These are phyloP conservation scores for Cliona cf. orientalis DNA, from an alignment of 37 sponge, comb jelly and placozoan genomes.

Conservation along the genomic window DNA sequence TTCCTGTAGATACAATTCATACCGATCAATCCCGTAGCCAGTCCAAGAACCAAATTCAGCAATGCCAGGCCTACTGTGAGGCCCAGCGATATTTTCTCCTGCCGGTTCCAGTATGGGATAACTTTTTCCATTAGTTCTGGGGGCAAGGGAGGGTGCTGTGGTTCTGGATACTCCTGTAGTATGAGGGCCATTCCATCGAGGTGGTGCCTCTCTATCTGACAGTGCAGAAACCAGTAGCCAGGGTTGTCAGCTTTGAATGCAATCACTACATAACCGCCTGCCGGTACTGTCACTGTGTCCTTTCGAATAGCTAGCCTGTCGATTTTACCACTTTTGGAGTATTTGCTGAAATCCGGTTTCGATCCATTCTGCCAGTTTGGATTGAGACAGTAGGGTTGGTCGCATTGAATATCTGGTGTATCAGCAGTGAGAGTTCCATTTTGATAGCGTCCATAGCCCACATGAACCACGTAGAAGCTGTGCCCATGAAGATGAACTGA, in stretches of 20 bases:
- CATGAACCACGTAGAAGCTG: slow-evolving; percentile 61
- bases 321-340: too few species aligned
- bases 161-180: slow-evolving; percentile 43
- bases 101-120: too few species aligned
- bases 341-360: not conserved
- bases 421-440: not conserved
- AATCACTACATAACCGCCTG: slow-evolving; percentile 85
- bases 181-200: slow-evolving; percentile 83
- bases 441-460: slow-evolving; percentile 60
- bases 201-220: slow-evolving; percentile 87
- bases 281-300: slow-evolving; percentile 88
- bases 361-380: slow-evolving; percentile 1
- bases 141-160: slow-evolving; percentile 25
- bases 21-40: too few species aligned
- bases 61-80: too few species aligned
- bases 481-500: slow-evolving; percentile 83
- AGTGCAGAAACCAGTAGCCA: slow-evolving; percentile 94
- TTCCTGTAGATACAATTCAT: too few species aligned
- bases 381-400: slow-evolving; percentile 18
- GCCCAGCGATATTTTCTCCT: too few species aligned
- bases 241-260: slow-evolving; percentile 85
- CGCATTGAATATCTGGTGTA: slow-evolving; percentile 40
- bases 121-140: too few species aligned
- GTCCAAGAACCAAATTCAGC: too few species aligned
- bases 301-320: slow-evolving; percentile 43